These are phyloP conservation scores for Cossypha niveicapilla DNA, from an alignment of 2,797 vertebrate species.

Conservation along the genomic window DNA sequence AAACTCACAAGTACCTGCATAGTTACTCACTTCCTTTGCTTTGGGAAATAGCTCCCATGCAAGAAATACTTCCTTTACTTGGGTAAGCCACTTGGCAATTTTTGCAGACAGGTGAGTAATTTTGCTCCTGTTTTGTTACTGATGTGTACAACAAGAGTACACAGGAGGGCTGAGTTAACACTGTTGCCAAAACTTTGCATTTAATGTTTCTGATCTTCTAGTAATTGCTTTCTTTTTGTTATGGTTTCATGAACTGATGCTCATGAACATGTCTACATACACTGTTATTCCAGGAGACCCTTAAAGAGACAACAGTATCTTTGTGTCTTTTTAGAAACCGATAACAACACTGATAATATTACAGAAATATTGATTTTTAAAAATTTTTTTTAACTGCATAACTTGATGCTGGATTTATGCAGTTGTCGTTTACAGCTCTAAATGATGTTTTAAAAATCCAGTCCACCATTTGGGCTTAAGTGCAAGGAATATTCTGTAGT, in stretches of 20 bases:
- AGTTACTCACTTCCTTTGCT: background rate
- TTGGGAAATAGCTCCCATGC: background rate
- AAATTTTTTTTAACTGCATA: background rate
- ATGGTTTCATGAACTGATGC: background rate
- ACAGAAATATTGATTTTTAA: background rate
- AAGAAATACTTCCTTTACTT: background rate
- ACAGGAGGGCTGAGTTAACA: background rate
- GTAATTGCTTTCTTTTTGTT: background rate
- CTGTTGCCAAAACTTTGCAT: background rate
- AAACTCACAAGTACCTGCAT: background rate
- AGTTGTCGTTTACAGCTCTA: slow-evolving; percentile 10
- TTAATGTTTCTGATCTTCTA: background rate
- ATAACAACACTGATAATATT: background rate
- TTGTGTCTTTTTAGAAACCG: background rate
- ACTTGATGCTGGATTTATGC: background rate
- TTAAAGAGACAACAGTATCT: background rate
- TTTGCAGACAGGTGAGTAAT: background rate
- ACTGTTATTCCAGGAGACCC: background rate
- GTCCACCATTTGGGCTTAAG: background rate
- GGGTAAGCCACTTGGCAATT: background rate
- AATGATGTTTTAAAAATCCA: slow-evolving; percentile 17
- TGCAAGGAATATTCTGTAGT: background rate
- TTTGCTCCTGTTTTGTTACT: background rate
- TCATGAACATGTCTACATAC: background rate
- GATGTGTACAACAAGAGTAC: background rate